Evolutionary conservation across 2,113 vertebrate species (phyloP).

Genomic region (Entomyzon cyanotis): DNA sequence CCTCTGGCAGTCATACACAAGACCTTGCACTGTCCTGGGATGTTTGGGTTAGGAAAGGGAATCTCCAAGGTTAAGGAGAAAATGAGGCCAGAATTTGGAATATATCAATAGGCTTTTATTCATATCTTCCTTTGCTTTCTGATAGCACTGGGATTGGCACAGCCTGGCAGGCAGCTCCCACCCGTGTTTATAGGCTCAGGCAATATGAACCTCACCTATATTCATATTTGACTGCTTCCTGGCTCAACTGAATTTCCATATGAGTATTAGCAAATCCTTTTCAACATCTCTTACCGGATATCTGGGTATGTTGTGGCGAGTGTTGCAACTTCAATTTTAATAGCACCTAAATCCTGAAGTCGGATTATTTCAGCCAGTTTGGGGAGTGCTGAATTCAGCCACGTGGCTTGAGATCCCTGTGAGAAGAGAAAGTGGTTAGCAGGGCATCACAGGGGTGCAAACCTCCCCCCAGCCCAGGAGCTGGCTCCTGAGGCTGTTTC

Average conservation of each 20-base stretch:
- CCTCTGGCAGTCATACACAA: neutral
- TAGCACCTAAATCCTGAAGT: conserved; percentile 81
- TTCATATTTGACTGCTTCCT: neutral
- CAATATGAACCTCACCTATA: neutral
- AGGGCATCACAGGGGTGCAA: neutral
- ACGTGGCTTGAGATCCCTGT: conserved; percentile 80
- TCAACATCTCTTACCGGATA: conserved; percentile 77
- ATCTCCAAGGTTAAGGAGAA: neutral
- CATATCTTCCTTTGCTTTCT: neutral
- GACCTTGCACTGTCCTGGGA: neutral
- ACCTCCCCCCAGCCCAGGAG: neutral
- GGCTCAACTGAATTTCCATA: neutral
- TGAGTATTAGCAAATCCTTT: neutral
- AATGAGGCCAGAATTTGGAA: neutral
- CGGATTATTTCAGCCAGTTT: conserved; percentile 83
- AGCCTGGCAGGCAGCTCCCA: neutral
- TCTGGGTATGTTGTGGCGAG: conserved; percentile 78
- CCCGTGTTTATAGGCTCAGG: neutral
- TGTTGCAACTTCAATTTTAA: conserved; percentile 83
- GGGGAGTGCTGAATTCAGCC: conserved; percentile 76
- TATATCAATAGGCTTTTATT: neutral
- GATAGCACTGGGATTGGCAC: neutral
- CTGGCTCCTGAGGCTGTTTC: neutral
- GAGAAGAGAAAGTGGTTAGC: neutral
- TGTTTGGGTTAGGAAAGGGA: neutral